Percentiles rank a stretch among this genome's conserved stretches.
Evolutionary conservation across 2,113 vertebrate species (phyloP).

Genomic region (Columbina picui): DNA sequence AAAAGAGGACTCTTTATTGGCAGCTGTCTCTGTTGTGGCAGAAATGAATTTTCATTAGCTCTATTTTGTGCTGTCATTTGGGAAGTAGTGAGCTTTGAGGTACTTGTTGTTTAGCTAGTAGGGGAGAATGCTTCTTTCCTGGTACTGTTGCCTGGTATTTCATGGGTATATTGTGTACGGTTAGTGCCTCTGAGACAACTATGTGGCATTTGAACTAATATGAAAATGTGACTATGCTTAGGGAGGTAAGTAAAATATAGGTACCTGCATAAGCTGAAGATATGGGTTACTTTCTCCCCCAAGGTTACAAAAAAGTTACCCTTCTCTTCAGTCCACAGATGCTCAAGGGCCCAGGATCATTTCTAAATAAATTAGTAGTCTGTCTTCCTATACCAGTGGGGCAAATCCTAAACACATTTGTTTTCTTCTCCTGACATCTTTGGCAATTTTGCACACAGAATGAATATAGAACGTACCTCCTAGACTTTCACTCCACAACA

Average conservation of each 20-base stretch:
- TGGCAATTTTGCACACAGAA: neutral
- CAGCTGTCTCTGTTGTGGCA: neutral
- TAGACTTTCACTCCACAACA: neutral
- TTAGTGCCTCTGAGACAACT: neutral
- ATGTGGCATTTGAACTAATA: neutral
- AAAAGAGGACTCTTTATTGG: neutral
- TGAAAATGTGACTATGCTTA: neutral
- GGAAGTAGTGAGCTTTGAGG: neutral
- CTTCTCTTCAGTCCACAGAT: neutral
- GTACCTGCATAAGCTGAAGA: neutral
- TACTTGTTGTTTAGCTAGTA: neutral
- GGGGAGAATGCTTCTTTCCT: neutral
- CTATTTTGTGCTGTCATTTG: neutral
- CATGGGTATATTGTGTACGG: neutral
- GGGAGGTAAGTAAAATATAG: neutral
- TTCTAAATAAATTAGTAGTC: constrained; percentile 19
- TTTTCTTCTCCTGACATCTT: constrained; percentile 14
- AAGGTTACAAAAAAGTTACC: neutral
- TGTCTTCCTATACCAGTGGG: neutral
- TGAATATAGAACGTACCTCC: neutral
- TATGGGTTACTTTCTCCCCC: neutral
- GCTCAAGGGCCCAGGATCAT: neutral
- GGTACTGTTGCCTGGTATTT: neutral
- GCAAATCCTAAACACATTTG: constrained; percentile 5
- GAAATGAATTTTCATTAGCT: neutral